Conservation (phyloP, 2,797 vertebrate species). For the Fringilla coelebs region DNA sequence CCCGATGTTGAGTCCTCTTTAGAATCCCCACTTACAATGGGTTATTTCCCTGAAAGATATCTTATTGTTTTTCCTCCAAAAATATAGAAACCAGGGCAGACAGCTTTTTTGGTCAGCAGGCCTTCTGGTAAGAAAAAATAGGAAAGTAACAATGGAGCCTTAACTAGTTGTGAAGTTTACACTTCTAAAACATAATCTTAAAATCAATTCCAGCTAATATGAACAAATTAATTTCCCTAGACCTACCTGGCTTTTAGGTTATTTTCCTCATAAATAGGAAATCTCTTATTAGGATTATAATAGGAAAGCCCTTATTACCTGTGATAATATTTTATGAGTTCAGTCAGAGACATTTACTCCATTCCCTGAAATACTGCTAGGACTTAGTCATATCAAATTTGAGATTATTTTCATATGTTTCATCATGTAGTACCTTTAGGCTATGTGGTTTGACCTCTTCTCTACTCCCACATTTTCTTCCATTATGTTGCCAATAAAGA, state of each 20-base stretch:
- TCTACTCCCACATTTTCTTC: background rate
- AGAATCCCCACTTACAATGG: background rate
- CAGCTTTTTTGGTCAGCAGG: background rate
- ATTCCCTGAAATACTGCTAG: background rate
- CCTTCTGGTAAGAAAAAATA: background rate
- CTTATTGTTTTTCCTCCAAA: background rate
- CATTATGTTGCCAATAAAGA: background rate
- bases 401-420: background rate
- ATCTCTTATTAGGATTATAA: background rate
- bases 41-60: background rate
- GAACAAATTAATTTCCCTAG: background rate
- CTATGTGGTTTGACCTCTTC: background rate
- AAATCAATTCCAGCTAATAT: background rate
- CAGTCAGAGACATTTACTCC: background rate
- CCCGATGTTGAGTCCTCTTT: background rate
- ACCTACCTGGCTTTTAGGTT: background rate
- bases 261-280: background rate
- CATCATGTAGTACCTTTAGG: background rate
- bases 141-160: background rate
- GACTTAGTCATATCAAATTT: background rate
- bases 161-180: background rate
- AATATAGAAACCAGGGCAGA: background rate
- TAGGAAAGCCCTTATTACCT: no score
- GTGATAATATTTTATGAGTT: background rate
- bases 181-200: background rate